These are phyloP conservation scores for Strix uralensis DNA, from an alignment of 2,113 vertebrate species.

Conservation along the genomic window DNA sequence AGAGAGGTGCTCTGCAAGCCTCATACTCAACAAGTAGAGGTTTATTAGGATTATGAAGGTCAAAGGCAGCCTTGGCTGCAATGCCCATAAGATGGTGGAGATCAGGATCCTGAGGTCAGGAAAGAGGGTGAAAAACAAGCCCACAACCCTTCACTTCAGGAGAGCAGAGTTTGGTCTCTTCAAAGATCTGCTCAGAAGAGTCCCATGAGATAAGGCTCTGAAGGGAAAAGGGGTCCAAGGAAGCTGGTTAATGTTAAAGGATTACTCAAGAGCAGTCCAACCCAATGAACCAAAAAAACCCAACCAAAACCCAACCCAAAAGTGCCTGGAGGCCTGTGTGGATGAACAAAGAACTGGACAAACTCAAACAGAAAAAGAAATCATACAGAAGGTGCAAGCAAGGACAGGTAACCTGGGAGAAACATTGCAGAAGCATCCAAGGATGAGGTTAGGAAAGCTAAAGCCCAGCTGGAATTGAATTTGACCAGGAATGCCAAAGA, in stretches of 20 bases:
- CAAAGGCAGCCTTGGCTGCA: neutral
- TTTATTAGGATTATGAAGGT: neutral
- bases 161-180: too few relatives aligned
- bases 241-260: neutral
- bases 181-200: too few relatives aligned
- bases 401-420: neutral
- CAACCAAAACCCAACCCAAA: neutral
- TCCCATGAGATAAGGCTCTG: too few relatives aligned
- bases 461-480: too few relatives aligned
- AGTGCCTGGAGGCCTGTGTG: too few relatives aligned
- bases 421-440: neutral
- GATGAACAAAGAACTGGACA: neutral
- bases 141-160: too few relatives aligned
- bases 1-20: neutral
- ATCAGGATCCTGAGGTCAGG: too few relatives aligned
- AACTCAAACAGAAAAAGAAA: neutral
- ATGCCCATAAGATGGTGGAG: too few relatives aligned
- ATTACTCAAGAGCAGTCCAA: neutral
- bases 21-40: neutral
- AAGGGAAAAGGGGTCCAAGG: neutral
- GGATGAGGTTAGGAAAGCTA: too few relatives aligned
- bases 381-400: neutral
- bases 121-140: too few relatives aligned
- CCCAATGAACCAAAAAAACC: neutral
- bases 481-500: too few relatives aligned